Evolutionary conservation across 2,113 vertebrate species (phyloP).

Genomic region (Pelusios castaneus): DNA sequence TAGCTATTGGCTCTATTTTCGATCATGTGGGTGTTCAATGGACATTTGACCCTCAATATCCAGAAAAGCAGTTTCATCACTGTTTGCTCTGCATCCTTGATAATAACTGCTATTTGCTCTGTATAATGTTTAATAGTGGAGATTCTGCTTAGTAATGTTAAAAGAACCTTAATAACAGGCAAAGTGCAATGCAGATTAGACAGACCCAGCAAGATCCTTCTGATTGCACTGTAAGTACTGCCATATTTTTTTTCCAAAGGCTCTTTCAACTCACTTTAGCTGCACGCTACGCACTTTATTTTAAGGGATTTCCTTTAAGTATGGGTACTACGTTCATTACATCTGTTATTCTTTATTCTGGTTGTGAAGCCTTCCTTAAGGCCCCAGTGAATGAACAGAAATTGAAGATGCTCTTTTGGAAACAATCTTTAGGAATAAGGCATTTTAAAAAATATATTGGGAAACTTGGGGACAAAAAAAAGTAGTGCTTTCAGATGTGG

Average conservation of each 20-base stretch:
- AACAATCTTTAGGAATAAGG: not conserved
- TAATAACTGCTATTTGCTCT: conserved; percentile 46
- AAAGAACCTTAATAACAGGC: not conserved
- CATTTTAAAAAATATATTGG: not conserved
- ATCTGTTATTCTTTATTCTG: not conserved
- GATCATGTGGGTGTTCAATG: not conserved
- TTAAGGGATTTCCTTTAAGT: not conserved
- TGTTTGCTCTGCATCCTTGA: conserved; percentile 19
- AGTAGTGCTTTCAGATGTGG: not conserved
- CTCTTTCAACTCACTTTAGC: not conserved
- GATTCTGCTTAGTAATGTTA: not conserved
- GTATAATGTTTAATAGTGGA: conserved; percentile 66
- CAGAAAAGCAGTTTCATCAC: not conserved
- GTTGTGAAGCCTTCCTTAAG: not conserved
- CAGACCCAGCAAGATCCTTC: not conserved
- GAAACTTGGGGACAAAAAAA: not conserved
- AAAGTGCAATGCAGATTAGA: not conserved
- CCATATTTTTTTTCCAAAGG: not conserved
- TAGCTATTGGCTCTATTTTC: not conserved
- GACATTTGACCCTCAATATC: not conserved
- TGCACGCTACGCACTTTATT: not conserved
- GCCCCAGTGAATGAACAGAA: not conserved
- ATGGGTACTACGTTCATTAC: not conserved
- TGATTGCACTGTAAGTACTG: conserved; percentile 48
- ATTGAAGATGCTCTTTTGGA: not conserved